Evolutionary conservation across 1,140 invertebrate genomes (phyloP).

Genomic region (Bacillus rossius): DNA sequence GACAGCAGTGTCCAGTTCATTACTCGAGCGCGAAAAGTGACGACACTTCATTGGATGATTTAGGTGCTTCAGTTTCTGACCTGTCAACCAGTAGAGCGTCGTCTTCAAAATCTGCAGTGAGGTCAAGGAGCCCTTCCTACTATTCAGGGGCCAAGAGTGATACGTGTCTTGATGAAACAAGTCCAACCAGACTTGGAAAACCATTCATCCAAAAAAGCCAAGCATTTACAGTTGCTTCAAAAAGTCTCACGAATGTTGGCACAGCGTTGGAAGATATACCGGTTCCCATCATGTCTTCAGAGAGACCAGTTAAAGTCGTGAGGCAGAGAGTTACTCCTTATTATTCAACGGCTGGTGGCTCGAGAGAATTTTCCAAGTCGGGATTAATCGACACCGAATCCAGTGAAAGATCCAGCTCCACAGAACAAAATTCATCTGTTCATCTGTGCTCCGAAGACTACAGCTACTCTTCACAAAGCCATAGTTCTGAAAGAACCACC

Average conservation of each 20-base stretch:
- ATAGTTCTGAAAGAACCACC: neutral
- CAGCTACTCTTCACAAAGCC: too few relatives aligned
- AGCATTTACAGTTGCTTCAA: constrained; percentile 1
- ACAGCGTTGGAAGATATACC: constrained; percentile 3
- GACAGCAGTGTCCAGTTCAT: constrained; percentile 3
- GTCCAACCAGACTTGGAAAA: constrained; percentile 3
- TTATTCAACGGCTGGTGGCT: constrained; percentile 15
- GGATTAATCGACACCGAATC: neutral
- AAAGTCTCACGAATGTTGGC: constrained; percentile 10
- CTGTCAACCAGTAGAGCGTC: neutral
- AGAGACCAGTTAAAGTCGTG: constrained; percentile 10
- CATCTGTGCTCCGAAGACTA: too few relatives aligned
- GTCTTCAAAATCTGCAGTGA: neutral
- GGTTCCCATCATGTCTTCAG: constrained; percentile 5
- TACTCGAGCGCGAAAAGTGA: constrained; percentile 38
- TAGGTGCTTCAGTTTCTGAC: neutral
- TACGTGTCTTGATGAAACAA: constrained; percentile 31
- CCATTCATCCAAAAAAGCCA: constrained; percentile 1
- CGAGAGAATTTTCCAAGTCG: neutral
- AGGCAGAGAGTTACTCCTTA: constrained; percentile 17
- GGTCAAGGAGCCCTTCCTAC: constrained; percentile 1
- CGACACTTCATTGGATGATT: constrained; percentile 65
- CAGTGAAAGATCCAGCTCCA: neutral
- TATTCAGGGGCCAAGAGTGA: constrained; percentile 53
- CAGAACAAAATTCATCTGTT: too few relatives aligned